Evolutionary conservation across 2,888 invertebrate species (phyloP).

Genomic region (Sinhomidia bicolor): DNA sequence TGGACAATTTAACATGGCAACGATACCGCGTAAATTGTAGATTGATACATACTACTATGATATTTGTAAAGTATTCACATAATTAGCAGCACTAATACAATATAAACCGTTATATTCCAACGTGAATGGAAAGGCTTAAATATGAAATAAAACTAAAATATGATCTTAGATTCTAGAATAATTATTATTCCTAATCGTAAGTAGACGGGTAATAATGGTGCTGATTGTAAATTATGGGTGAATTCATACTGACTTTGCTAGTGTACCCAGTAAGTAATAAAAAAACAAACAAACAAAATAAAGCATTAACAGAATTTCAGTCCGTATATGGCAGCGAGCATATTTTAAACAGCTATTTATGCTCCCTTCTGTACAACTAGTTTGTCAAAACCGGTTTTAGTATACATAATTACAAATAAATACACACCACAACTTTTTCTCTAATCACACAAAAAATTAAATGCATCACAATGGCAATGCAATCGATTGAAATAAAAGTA

Average conservation of each 20-base stretch:
- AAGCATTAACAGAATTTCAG: slow-evolving; percentile 43
- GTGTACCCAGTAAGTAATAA: not conserved
- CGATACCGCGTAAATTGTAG: not conserved
- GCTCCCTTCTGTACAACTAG: slow-evolving; percentile 6
- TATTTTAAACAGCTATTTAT: not conserved
- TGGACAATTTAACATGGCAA: not conserved
- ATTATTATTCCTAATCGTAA: too few species aligned
- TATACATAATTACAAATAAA: not conserved
- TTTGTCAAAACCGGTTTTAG: not conserved
- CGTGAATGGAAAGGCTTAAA: too few species aligned
- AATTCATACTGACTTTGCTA: not conserved
- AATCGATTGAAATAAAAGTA: not conserved
- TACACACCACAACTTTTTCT: not conserved
- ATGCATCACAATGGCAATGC: too few species aligned
- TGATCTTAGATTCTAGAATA: too few species aligned
- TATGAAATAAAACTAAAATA: too few species aligned
- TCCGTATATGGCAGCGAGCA: slow-evolving; percentile 59
- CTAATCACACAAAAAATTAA: too few species aligned
- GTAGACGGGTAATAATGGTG: not conserved
- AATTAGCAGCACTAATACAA: too few species aligned
- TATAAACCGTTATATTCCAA: too few species aligned
- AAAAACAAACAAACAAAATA: slow-evolving; percentile 22
- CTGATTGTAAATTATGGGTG: not conserved
- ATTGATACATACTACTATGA: too few species aligned
- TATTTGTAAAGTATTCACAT: too few species aligned